Evolutionary conservation across 2,797 vertebrate species (phyloP).

Genomic region (Menidia menidia): DNA sequence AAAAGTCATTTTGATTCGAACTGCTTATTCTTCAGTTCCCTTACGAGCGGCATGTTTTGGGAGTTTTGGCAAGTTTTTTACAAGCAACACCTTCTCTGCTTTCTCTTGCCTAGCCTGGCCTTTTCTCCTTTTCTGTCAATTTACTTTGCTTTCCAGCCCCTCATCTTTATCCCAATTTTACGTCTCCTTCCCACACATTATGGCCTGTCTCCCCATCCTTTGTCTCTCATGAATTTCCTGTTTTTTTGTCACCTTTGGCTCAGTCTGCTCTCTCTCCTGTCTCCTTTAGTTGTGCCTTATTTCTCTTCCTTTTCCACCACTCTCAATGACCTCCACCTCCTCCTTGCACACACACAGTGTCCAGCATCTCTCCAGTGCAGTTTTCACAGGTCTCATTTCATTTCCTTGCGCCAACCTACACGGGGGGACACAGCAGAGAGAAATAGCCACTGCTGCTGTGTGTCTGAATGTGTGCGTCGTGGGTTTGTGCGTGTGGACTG

Average conservation of each 20-base stretch:
- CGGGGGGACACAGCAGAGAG: conserved; percentile 46
- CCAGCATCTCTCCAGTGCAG: conserved; percentile 61
- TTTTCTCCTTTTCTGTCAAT: conserved; percentile 24
- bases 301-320: conserved; percentile 1
- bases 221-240: conserved; percentile 8
- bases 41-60: conserved; percentile 46
- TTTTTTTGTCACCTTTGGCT: conserved; percentile 15
- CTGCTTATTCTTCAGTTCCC: conserved; percentile 61
- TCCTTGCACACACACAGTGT: conserved; percentile 15
- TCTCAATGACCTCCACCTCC: conserved; percentile 37
- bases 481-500: conserved; percentile 9
- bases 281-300: conserved; percentile 6
- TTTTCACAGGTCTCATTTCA: conserved; percentile 72
- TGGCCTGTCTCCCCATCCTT: conserved; percentile 8
- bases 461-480: conserved; percentile 23
- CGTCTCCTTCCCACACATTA: conserved; percentile 19
- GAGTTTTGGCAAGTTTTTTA: conserved; percentile 59
- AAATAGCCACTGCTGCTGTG: conserved; percentile 36
- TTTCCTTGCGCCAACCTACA: conserved; percentile 61
- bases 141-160: conserved; percentile 27
- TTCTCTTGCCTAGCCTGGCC: conserved; percentile 51
- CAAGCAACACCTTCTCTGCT: conserved; percentile 68
- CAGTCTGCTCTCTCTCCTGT: conserved; percentile 20
- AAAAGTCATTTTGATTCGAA: conserved; percentile 60
- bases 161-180: conserved; percentile 25